Evolutionary conservation across 2,888 invertebrate genomes (phyloP), one percentile per base, ranked within the genome.

Genomic region (Gibbula magus): DNA sequence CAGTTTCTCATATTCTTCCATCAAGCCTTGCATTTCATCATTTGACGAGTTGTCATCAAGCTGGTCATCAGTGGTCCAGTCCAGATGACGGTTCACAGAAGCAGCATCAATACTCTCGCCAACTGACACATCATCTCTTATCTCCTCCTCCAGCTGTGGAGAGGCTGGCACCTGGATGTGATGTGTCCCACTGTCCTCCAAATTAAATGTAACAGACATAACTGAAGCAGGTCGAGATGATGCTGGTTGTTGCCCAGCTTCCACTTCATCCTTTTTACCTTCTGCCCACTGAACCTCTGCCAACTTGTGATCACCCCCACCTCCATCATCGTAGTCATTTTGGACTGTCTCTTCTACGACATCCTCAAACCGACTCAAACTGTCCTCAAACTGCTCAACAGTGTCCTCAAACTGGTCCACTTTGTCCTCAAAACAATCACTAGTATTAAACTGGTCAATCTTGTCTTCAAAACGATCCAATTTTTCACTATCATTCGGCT

Each of bases 21-120:
- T 35, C 35, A 70, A 35, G n/a, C 70, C 70, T 16, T 70, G 70
- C 70, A 70, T 70, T 8, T 70, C 70, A 10, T 39, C 70, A 20
- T 29, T 32, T 8, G 61, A 61, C 7, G 70, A 70, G 35, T 20
- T 70, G 39, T 39, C 39, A 39, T 35, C 20, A 16, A 35, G 70
- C 35, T 70, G 20, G 35, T 70, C 70, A 18, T 70, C 70, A 39
- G 35, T 70, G 35, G 70, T 70, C 70, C 32, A 70, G 70, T 70
- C 70, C 35, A 70, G 35, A 35, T 70, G 70, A 18, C 70, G 70
- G 39, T 39, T 35, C 20, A 35, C 20, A 20, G 70, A 70, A 4
- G 70, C 70, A 35, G 70, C 39, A 39, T 70, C 70, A 16, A 70
- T 32, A 35, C 70, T 70, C 18, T 32, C 20, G 20, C 18, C 39